A percentile compares a stretch with the other conserved stretches of the same genome.
phyloP scores from a whole-genome alignment of 2,888 invertebrate genomes.

The Rhingia campestris region DNA sequence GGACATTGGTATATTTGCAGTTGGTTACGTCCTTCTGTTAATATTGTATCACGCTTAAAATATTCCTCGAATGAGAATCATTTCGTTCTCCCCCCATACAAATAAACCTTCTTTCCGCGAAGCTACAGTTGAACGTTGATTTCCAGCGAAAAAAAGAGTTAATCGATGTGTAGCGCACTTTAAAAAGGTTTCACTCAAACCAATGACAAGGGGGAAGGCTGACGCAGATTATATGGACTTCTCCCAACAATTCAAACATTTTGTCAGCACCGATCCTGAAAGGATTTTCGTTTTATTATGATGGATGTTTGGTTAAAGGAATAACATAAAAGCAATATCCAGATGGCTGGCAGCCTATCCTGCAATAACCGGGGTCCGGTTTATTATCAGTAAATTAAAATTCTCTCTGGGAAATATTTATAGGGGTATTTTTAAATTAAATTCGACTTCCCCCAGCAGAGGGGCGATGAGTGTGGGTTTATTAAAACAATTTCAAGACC shows the following conservation, averaged over 20 bases:
- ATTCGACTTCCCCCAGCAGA: neutral
- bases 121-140: too few species aligned
- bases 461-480: neutral
- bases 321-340: slow-evolving; percentile 29
- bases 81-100: too few species aligned
- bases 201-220: slow-evolving; percentile 4
- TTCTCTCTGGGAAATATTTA: slow-evolving; percentile 13
- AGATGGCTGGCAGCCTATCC: slow-evolving; percentile 1
- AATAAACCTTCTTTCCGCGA: too few species aligned
- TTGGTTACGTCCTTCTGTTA: too few species aligned
- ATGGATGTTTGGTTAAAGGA: slow-evolving; percentile 7
- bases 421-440: neutral
- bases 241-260: slow-evolving; percentile 39
- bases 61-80: too few species aligned
- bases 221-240: slow-evolving; percentile 2
- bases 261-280: slow-evolving; percentile 24
- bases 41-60: too few species aligned
- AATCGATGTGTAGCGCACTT: too few species aligned
- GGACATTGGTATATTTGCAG: too few species aligned
- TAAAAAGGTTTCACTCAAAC: neutral
- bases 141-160: too few species aligned
- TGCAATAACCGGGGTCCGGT: slow-evolving; percentile 8
- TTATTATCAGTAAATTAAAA: slow-evolving; percentile 52
- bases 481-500: slow-evolving; percentile 21
- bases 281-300: slow-evolving; percentile 13